These are phyloP conservation scores for Stichopus chloronotus DNA, from an alignment of 35 echinoderm and acorn worm species.

Conservation along the genomic window DNA sequence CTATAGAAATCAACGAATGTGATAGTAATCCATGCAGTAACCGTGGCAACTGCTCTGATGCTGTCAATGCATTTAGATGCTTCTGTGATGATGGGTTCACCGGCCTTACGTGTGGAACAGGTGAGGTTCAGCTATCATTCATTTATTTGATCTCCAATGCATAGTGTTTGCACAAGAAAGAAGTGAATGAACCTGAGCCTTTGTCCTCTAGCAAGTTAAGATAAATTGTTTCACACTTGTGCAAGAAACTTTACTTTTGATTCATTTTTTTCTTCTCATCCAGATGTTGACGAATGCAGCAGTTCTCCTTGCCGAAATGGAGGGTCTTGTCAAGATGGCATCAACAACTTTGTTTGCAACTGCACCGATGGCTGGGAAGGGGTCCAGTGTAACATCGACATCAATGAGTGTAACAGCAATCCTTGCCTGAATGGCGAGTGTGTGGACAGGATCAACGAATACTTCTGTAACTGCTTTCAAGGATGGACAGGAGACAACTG, in stretches of 20 bases:
- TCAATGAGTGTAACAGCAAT: conserved; percentile 72
- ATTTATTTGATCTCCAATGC: neutral
- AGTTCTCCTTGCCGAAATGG: conserved; percentile 75
- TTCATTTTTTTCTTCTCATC: neutral
- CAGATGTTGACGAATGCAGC: conserved; percentile 56
- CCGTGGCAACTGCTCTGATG: conserved; percentile 63
- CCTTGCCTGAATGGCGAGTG: conserved; percentile 75
- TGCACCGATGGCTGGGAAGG: conserved; percentile 71
- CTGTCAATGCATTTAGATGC: conserved; percentile 53
- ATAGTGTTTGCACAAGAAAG: too few relatives aligned
- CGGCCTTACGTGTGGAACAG: conserved; percentile 66
- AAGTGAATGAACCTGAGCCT: too few relatives aligned
- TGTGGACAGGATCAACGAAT: conserved; percentile 66
- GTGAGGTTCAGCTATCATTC: conserved; percentile 39
- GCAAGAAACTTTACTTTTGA: too few relatives aligned
- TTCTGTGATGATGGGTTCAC: conserved; percentile 63
- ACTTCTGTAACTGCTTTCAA: conserved; percentile 73
- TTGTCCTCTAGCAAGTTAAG: too few relatives aligned
- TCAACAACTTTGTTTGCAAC: conserved; percentile 60
- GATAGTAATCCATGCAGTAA: conserved; percentile 61
- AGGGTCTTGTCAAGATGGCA: conserved; percentile 50
- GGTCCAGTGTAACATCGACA: conserved; percentile 58
- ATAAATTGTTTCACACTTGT: neutral
- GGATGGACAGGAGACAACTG: conserved; percentile 74
- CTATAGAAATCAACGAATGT: conserved; percentile 71